Conservation (phyloP, 2,888 invertebrate genomes). For the Calameuta idolon region DNA sequence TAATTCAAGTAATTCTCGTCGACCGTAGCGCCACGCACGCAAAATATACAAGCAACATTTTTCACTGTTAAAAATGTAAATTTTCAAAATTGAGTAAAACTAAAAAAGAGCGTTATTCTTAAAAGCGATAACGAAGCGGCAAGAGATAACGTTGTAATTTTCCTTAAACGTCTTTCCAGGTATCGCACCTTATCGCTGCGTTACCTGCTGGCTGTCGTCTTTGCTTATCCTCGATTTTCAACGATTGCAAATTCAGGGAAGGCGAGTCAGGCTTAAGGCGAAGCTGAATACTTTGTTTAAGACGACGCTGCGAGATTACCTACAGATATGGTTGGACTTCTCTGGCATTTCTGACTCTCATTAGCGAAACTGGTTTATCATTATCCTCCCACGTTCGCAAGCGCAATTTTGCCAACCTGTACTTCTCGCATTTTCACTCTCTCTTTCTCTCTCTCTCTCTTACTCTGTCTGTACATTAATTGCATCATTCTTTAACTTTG, state of each 20-base stretch:
- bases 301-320: neutral
- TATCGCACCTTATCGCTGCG: neutral
- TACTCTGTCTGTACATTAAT: neutral
- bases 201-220: neutral
- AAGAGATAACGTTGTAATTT: neutral
- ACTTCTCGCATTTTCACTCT: slow-evolving; percentile 2
- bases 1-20: neutral
- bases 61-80: no score
- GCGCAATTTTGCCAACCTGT: slow-evolving; percentile 8
- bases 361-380: slow-evolving; percentile 46
- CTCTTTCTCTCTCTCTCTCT: slow-evolving; percentile 16
- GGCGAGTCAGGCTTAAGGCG: neutral
- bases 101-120: neutral
- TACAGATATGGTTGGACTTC: slow-evolving; percentile 7
- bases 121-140: neutral
- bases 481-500: neutral
- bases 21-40: neutral
- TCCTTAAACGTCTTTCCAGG: neutral
- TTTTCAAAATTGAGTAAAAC: neutral
- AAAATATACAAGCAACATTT: neutral
- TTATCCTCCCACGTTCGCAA: slow-evolving; percentile 21
- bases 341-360: slow-evolving; percentile 29
- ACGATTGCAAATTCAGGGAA: neutral
- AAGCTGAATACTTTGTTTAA: neutral
- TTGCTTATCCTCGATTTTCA: neutral